Conservation (phyloP, 2,888 invertebrate genomes). For the Phania funesta region DNA sequence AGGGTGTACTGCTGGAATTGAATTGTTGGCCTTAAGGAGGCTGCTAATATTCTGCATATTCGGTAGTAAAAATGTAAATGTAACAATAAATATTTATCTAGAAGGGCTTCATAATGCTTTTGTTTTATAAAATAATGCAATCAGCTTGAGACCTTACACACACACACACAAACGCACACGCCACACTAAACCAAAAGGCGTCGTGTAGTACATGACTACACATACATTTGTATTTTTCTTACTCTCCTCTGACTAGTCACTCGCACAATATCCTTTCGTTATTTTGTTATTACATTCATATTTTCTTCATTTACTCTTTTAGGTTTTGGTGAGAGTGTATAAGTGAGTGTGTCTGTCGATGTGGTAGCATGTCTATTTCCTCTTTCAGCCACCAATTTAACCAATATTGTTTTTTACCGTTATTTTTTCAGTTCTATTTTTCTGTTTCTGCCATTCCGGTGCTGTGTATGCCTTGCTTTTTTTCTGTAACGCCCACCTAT, state of each 20-base stretch:
- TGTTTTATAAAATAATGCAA: constrained; percentile 63
- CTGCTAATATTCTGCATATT: constrained; percentile 26
- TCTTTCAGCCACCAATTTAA: constrained; percentile 50
- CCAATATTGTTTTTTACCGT: constrained; percentile 55
- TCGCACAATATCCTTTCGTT: constrained; percentile 42
- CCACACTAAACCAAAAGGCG: background rate
- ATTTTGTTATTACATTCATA: constrained; percentile 49
- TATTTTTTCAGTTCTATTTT: constrained; percentile 24
- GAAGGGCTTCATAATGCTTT: constrained; percentile 60
- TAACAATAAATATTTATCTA: constrained; percentile 50
- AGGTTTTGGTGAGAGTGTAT: background rate
- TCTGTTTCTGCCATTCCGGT: constrained; percentile 3
- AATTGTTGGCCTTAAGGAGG: constrained; percentile 67
- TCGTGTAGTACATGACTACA: background rate
- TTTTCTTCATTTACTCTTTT: constrained; percentile 43
- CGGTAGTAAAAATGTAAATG: constrained; percentile 38
- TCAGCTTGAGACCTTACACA: constrained; percentile 59
- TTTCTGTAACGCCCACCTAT: constrained; percentile 76
- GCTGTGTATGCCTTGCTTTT: constrained; percentile 1
- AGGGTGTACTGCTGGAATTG: constrained; percentile 61
- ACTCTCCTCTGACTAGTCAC: constrained; percentile 19
- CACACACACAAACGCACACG: background rate
- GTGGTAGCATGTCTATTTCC: background rate
- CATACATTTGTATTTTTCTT: background rate
- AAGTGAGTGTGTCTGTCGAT: background rate